Conservation (phyloP, 2,888 invertebrate genomes). For the Leucozona laternaria region DNA sequence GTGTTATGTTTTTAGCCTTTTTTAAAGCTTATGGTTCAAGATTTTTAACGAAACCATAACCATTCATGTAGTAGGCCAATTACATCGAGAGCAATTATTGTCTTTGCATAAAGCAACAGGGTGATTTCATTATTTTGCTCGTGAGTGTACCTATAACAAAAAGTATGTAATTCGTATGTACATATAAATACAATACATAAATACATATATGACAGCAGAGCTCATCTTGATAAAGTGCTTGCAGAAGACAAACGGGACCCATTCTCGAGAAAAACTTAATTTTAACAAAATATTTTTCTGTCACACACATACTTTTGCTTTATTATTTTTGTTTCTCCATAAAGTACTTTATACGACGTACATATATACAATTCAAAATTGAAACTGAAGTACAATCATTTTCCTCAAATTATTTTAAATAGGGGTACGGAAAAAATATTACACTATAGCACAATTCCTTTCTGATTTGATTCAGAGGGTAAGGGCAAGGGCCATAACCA, state of each 20-base stretch:
- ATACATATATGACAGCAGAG: not conserved
- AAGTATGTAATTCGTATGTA: no score
- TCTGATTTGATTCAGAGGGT: not conserved
- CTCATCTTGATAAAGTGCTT: not conserved
- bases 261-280: not conserved
- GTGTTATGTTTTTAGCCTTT: no score
- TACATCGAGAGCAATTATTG: no score
- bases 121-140: no score
- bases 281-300: constrained; percentile 7
- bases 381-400: not conserved
- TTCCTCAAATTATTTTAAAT: not conserved
- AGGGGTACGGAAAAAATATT: not conserved
- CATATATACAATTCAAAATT: not conserved
- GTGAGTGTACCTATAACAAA: no score
- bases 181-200: no score
- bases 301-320: constrained; percentile 1
- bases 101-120: no score
- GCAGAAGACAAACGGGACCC: not conserved
- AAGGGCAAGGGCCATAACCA: not conserved
- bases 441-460: not conserved
- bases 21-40: no score
- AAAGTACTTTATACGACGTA: no score
- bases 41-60: no score
- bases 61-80: no score
- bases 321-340: not conserved